phyloP scores from a whole-genome alignment of 2,797 vertebrate genomes.

The Sebastes kiyomatsui region DNA sequence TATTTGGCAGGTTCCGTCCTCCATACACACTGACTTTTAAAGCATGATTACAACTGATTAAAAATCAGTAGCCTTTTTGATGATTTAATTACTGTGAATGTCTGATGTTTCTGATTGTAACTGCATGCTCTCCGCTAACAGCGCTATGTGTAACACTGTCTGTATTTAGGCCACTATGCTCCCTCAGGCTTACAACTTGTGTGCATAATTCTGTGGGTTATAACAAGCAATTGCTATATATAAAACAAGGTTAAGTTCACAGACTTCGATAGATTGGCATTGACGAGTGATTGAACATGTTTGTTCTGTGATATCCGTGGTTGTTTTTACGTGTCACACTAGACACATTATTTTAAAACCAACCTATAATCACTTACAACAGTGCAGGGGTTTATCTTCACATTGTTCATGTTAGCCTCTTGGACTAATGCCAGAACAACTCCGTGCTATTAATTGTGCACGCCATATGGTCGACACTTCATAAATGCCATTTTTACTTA shows the following conservation, averaged over 20 bases:
- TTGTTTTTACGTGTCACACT: neutral
- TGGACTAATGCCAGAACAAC: slow-evolving; percentile 61
- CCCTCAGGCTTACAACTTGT: slow-evolving; percentile 74
- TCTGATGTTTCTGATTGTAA: slow-evolving; percentile 46
- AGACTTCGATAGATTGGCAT: slow-evolving; percentile 37
- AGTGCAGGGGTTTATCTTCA: slow-evolving; percentile 31
- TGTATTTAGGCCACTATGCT: slow-evolving; percentile 80
- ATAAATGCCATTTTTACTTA: slow-evolving; percentile 67
- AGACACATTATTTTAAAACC: neutral
- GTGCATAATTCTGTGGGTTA: slow-evolving; percentile 72
- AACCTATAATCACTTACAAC: neutral
- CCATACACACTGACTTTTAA: neutral
- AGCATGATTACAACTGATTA: neutral
- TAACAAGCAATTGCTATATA: slow-evolving; percentile 63
- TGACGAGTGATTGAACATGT: slow-evolving; percentile 36
- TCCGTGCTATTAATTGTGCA: slow-evolving; percentile 59
- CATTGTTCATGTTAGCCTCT: slow-evolving; percentile 41
- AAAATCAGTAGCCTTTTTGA: slow-evolving; percentile 35
- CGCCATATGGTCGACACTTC: slow-evolving; percentile 67
- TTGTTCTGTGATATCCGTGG: neutral
- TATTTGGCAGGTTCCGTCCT: neutral
- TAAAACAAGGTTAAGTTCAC: slow-evolving; percentile 62
- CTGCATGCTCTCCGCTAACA: slow-evolving; percentile 45
- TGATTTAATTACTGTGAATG: slow-evolving; percentile 49
- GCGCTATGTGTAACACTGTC: slow-evolving; percentile 51